Base-by-base conservation (phyloP, 2,888 invertebrate genomes). In the Hydropsyche betteni region DNA sequence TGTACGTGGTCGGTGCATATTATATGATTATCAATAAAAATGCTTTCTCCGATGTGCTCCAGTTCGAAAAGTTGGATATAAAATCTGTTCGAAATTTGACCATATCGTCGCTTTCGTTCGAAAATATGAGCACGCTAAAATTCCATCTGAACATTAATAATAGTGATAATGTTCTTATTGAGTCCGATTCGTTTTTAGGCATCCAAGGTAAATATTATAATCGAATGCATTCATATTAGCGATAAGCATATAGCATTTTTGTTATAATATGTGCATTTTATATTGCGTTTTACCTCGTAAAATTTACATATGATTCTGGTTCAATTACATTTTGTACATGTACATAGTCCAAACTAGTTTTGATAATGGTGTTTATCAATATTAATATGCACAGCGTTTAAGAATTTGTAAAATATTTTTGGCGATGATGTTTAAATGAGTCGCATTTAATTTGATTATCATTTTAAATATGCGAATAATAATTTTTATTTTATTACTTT, bases 121-220 rank as follows among this genome's bases (percentile, higher is more conserved):
- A 88, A 81, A 88, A 89, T 81, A 83, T 91, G 73, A 89, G 87
- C 80, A 87, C 90, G 5, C 85, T 89, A 77, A 89, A 88, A 83
- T 87, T 90, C 53, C 86, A 88, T 75, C 84, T 92, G 76, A 89
- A 91, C 81, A 87, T 92, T 69, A 85, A 88, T 77, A 86, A 89
- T 81, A 91, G 91, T 83, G 87, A 88, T 80, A 83, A 86, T 72
- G 85, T 92, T 68, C 84, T 88, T 14, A 85, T 93, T 75, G 91
- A 91, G 83, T 89, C 89, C 79, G 88, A 86, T 78, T 88, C 92
- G 33, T 92, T 92, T 82, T 87, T 86, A 80, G 89, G 89, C 78
- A 87, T 90, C 76, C 87, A 88, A 84, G 90, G 87, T 87, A 82
- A 82, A 33, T 44, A 44, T 8, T 44, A 4, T 44, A 44, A 44